Evolutionary conservation across 2,888 invertebrate species (phyloP), one percentile per base, ranked within the genome.

Genomic region (Andrena bucephala): DNA sequence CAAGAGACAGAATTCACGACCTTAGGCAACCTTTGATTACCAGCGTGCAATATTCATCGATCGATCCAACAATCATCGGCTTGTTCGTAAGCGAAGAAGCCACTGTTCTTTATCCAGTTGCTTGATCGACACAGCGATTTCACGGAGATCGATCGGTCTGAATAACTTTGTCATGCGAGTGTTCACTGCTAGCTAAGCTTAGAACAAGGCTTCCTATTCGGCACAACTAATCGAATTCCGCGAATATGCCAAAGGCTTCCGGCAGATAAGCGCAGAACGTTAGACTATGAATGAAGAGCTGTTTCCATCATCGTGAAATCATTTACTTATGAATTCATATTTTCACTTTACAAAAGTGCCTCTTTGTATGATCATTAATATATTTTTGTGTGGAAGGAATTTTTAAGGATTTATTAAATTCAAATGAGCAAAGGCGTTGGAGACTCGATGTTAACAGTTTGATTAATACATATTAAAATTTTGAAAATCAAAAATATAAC

Each of bases 171-270:
- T 31, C 65, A n/a, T 16, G 62, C 8, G 7, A 62, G 20, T 27
- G 60, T 52, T 48, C 36, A 50, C 29, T 57, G 66, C 4, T 36
- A 63, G 68, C 27, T 60, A 24, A 13, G 71, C 52, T 80, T 63
- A 65, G 63, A 42, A 68, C 77, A 74, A 24, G 89, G 89, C 81
- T 89, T 89, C 89, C 72, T 59, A 78, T 86, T 77, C 75, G 85
- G 86, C 80, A 71, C 77, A 78, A 80, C 83, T 90, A 90, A 90
- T 90, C 89, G 81, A 81, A 84, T 90, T 89, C 78, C 66, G 67
- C 33, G 62, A 68, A 77, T 80, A 72, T 76, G 63, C 65, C 42
- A 52, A 71, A 77, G 89, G 88, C 85, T 90, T 90, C 89, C 48
- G 69, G 70, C 52, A 24, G 71, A 85, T 85, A 68, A 74, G 57